Percentiles rank a stretch among this genome's conserved stretches.
These are phyloP conservation scores for Clarias gariepinus DNA, from an alignment of 2,113 vertebrate genomes.

Conservation along the genomic window DNA sequence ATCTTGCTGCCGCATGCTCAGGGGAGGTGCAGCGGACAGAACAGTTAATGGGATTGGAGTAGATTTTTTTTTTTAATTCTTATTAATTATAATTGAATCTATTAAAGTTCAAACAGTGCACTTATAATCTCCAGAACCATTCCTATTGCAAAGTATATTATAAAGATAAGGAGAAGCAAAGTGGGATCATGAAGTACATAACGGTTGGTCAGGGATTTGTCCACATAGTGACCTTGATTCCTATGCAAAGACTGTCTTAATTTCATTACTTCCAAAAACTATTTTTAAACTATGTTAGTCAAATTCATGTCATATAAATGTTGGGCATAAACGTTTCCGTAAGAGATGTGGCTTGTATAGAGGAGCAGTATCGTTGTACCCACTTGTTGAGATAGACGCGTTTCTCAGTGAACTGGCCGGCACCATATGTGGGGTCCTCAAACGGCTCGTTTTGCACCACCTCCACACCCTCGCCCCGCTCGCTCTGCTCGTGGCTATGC, in stretches of 20 bases:
- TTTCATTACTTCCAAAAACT: background rate
- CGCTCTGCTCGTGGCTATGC: conserved; percentile 88
- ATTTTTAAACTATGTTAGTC: background rate
- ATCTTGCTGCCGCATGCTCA: background rate
- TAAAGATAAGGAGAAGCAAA: background rate
- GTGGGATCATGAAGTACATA: background rate
- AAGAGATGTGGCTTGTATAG: conserved; percentile 79
- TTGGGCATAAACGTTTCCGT: background rate
- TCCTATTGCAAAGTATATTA: background rate
- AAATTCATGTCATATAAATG: background rate
- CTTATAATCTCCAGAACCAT: background rate
- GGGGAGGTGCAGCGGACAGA: background rate
- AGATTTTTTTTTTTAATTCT: background rate
- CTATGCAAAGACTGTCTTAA: background rate
- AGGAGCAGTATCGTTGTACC: conserved; percentile 55
- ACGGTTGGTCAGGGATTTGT: background rate
- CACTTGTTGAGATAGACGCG: conserved; percentile 96
- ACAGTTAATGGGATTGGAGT: background rate
- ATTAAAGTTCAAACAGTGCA: background rate
- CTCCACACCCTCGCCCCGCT: conserved; percentile 92
- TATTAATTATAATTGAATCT: background rate
- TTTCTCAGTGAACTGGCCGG: conserved; percentile 90
- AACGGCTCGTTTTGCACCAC: conserved; percentile 88
- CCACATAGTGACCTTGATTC: background rate
- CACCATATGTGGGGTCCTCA: conserved; percentile 85